A percentile compares a stretch with the other conserved stretches of the same genome.
Conservation (phyloP, 2,797 vertebrate species). For the Characodon lateralis region DNA sequence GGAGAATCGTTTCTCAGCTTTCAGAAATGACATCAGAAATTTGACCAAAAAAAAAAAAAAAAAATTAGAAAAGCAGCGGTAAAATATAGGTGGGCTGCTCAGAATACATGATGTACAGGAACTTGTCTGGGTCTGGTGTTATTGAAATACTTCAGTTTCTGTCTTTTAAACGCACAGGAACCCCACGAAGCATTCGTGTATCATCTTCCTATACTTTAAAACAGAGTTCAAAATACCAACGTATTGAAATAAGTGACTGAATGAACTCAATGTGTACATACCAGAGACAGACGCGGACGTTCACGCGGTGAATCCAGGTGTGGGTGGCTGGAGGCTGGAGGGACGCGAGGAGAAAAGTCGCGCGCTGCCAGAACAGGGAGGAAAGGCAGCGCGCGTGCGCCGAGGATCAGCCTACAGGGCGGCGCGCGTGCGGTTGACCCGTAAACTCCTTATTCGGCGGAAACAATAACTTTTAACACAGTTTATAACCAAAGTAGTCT, state of each 20-base stretch:
- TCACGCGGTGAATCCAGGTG: conserved; percentile 21
- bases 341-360: conserved; percentile 20
- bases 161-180: neutral
- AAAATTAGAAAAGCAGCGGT: too few relatives aligned
- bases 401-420: conserved; percentile 44
- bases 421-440: conserved; percentile 10
- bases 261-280: neutral
- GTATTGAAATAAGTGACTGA: neutral
- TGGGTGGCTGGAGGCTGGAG: conserved; percentile 27
- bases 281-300: conserved; percentile 1
- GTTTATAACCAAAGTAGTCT: neutral
- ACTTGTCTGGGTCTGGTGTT: neutral
- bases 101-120: neutral
- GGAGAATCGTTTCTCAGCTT: conserved; percentile 33
- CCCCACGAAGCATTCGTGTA: too few relatives aligned
- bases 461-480: neutral
- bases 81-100: neutral
- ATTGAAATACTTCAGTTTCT: neutral
- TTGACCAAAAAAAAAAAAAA: neutral
- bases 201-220: neutral
- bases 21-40: neutral
- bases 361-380: conserved; percentile 15
- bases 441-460: neutral
- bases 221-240: neutral
- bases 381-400: conserved; percentile 39